Conservation (phyloP, 2,888 invertebrate genomes). For the Pollenia angustigena region DNA sequence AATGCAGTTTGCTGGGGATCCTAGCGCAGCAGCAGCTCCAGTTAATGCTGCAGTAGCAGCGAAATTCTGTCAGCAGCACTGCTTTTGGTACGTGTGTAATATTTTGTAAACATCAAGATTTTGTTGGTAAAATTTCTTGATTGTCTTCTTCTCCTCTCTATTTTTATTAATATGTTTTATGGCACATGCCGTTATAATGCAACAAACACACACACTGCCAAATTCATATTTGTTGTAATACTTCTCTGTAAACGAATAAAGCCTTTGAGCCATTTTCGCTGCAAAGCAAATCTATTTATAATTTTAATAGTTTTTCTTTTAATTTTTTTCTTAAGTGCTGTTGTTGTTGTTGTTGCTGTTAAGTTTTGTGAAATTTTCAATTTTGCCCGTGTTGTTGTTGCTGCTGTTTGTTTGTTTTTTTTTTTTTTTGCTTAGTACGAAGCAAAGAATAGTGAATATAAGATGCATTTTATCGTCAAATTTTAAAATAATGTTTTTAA, state of each 20-base stretch:
- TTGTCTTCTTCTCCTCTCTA: neutral
- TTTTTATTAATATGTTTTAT: neutral
- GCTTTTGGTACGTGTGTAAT: neutral
- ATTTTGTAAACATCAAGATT: constrained; percentile 11
- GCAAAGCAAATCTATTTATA: constrained; percentile 56
- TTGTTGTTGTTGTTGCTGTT: constrained; percentile 13
- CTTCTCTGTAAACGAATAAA: constrained; percentile 21
- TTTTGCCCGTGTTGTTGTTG: constrained; percentile 15
- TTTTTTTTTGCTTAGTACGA: neutral
- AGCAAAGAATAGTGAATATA: neutral
- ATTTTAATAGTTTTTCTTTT: constrained; percentile 41
- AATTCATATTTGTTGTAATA: neutral
- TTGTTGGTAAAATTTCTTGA: neutral
- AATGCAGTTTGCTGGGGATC: constrained; percentile 83
- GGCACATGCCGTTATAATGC: constrained; percentile 31
- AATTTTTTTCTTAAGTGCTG: constrained; percentile 25
- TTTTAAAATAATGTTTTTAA: neutral
- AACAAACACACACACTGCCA: neutral
- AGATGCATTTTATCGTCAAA: constrained; percentile 25
- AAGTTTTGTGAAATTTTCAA: neutral
- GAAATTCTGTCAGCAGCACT: constrained; percentile 21
- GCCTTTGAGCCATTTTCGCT: constrained; percentile 31
- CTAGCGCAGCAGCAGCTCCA: constrained; percentile 29
- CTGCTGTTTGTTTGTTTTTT: neutral
- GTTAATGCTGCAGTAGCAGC: neutral